phyloP scores from a whole-genome alignment of 2,797 vertebrate genomes.

The Schizothorax lantsangensis region DNA sequence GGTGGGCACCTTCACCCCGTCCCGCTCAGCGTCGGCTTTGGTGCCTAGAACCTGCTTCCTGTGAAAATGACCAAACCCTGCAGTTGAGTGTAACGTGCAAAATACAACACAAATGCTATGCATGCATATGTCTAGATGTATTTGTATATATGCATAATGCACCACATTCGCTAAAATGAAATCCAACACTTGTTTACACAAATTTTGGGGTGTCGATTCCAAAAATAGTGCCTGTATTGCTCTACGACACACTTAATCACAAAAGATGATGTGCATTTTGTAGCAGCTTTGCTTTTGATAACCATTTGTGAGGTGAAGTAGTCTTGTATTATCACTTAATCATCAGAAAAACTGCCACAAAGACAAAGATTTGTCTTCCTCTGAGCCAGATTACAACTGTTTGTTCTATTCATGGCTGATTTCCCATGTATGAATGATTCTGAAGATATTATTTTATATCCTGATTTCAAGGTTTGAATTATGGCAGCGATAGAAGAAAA shows the following conservation, averaged over 20 bases:
- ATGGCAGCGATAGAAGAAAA: background rate
- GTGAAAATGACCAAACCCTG: conserved; percentile 3
- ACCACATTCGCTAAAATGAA: background rate
- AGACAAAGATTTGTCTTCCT: no score
- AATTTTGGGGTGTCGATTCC: no score
- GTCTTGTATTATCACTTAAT: background rate
- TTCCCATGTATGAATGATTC: background rate
- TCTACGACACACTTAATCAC: no score
- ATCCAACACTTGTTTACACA: no score
- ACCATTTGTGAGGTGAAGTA: no score
- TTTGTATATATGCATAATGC: background rate
- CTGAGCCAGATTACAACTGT: no score
- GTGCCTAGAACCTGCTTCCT: conserved; percentile 95
- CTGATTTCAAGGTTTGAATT: background rate
- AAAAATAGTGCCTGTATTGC: no score
- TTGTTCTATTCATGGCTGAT: no score
- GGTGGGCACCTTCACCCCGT: conserved; percentile 91
- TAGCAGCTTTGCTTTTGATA: no score
- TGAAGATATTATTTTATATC: background rate
- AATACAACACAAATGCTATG: background rate
- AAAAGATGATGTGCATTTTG: no score
- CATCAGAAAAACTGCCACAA: background rate
- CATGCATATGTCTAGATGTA: background rate
- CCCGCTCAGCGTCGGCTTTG: conserved; percentile 89
- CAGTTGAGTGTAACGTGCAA: background rate